phyloP scores from a whole-genome alignment of 2,888 invertebrate genomes.

The Odontomyia ornata region DNA sequence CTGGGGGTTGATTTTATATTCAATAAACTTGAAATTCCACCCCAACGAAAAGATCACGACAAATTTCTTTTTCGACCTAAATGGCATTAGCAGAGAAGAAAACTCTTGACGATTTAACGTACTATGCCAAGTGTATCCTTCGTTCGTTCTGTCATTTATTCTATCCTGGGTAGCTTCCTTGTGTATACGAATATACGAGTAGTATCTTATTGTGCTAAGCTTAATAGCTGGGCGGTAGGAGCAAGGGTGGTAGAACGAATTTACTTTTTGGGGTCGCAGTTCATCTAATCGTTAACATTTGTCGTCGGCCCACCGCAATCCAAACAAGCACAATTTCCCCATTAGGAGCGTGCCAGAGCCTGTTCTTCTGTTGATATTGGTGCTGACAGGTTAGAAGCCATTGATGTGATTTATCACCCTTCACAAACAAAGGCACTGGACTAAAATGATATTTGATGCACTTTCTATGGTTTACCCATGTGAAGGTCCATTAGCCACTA shows the following conservation, averaged over 20 bases:
- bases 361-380: conserved; percentile 33
- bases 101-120: neutral
- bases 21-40: conserved; percentile 29
- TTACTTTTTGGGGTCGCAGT: neutral
- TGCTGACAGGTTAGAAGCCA: conserved; percentile 39
- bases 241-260: neutral
- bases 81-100: conserved; percentile 35
- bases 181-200: neutral
- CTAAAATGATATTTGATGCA: conserved; percentile 35
- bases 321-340: conserved; percentile 25
- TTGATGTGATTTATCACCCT: conserved; percentile 42
- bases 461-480: conserved; percentile 19
- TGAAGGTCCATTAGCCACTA: conserved; percentile 15
- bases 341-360: conserved; percentile 4
- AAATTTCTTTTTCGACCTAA: conserved; percentile 23
- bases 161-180: neutral
- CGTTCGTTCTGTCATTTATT: neutral
- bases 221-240: neutral
- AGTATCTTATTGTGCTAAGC: conserved; percentile 5
- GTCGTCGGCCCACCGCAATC: conserved; percentile 5
- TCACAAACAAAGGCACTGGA: conserved; percentile 2
- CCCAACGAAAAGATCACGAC: neutral
- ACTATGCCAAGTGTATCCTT: neutral
- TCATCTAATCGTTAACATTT: conserved; percentile 32
- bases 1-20: conserved; percentile 2